Evolutionary conservation across 2,888 invertebrate genomes (phyloP), one percentile per base, ranked within the genome.

Genomic region (Drosophila birchii): DNA sequence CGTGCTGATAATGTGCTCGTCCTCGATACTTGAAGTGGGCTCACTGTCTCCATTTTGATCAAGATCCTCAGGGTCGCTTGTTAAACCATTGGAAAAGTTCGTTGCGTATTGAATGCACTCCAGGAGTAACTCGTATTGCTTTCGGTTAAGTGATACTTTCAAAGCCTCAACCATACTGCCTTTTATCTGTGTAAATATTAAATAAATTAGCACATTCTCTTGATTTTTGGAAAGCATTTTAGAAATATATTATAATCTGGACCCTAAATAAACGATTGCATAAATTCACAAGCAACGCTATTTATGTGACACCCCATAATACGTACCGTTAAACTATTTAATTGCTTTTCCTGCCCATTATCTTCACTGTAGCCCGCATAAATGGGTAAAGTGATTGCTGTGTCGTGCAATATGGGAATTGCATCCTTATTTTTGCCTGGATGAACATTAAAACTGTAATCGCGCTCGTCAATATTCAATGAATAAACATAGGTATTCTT

Each of bases 341-440:
- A 56, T 55, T 72, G 53, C 4, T 71, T 72, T 16, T 78, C 80
- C 0, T 69, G 75, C 5, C 54, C 69, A 57, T 45, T 67, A 14
- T 54, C 44, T 32, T 77, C 71, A 23, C 60, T 76, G 3, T 78
- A 81, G 16, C 78, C 82, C 29, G 81, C 79, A n/a, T 78, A 76
- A 32, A 88, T 47, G 56, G 78, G 94, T 58, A 98, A 93, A 81
- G 96, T 95, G 63, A 98, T 93, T 60, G 96, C 95, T 0, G 98
- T 98, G 92, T 98, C 96, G 92, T 98, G 97, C 74, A 98, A 93
- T 90, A 98, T 97, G 6, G 98, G 97, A 85, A 95, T 95, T n/a
- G 97, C 97, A 71, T 94, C 94, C 60, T 94, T 93, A 71, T 94
- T 94, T 91, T 95, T 95, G 63, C 96, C 94, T 78, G 94, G 92